A percentile compares a stretch with the other conserved stretches of the same genome.
Evolutionary conservation across 2,113 vertebrate genomes (phyloP).

Genomic region (Pimephales promelas): DNA sequence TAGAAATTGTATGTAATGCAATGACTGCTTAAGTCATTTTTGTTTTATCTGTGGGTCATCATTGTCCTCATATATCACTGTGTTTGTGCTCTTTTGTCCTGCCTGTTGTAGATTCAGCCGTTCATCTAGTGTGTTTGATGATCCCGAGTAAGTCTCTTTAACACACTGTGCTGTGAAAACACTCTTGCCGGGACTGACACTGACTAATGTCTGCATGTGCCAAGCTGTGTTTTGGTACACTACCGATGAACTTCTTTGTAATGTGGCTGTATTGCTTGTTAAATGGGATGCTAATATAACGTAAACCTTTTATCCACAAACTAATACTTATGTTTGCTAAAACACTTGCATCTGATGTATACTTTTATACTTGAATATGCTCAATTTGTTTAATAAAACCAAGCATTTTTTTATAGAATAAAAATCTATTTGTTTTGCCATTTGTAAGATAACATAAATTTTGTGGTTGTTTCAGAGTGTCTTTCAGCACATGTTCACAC

Average conservation of each 20-base stretch:
- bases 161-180: background rate
- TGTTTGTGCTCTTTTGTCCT: constrained; percentile 69
- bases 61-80: constrained; percentile 30
- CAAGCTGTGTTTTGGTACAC: background rate
- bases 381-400: background rate
- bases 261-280: background rate
- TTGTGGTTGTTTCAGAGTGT: background rate
- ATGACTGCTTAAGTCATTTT: background rate
- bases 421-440: background rate
- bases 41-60: constrained; percentile 24
- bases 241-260: background rate
- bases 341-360: background rate
- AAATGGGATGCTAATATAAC: background rate
- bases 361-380: background rate
- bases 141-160: constrained; percentile 88
- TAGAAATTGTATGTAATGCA: background rate
- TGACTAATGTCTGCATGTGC: constrained; percentile 45
- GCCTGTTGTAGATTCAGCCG: constrained; percentile 87
- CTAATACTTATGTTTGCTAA: background rate
- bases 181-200: background rate
- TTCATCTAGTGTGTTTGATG: constrained; percentile 91
- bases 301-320: background rate
- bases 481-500: background rate
- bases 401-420: background rate
- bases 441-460: background rate